A percentile compares a stretch with the other conserved stretches of the same genome.
phyloP scores from a whole-genome alignment of 1,140 invertebrate genomes.

The Pollicipes pollicipes region DNA sequence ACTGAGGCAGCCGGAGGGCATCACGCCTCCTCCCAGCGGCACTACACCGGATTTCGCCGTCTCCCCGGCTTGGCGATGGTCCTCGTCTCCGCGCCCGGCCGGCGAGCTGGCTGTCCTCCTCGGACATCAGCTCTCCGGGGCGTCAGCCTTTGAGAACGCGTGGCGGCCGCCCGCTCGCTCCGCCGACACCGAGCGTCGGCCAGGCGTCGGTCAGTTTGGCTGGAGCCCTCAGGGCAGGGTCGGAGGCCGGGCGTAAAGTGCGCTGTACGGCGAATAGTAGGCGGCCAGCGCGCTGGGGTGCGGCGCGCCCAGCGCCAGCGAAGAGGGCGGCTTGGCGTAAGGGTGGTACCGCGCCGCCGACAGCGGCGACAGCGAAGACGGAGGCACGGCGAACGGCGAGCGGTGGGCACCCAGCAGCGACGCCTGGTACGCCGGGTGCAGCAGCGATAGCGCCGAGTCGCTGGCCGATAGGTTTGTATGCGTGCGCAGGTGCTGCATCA shows the following conservation, averaged over 20 bases:
- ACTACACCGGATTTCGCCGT: too few relatives aligned
- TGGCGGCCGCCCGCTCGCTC: too few relatives aligned
- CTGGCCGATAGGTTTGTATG: conserved; percentile 54
- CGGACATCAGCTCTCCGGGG: too few relatives aligned
- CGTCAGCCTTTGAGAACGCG: too few relatives aligned
- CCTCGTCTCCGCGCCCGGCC: too few relatives aligned
- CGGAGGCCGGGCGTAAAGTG: neutral
- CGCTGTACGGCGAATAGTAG: neutral
- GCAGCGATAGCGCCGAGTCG: conserved; percentile 37
- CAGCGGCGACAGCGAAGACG: conserved; percentile 65
- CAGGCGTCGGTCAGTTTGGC: neutral
- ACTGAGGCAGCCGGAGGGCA: too few relatives aligned
- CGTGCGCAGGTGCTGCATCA: conserved; percentile 79
- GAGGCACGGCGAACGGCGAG: conserved; percentile 47
- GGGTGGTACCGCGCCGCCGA: conserved; percentile 72
- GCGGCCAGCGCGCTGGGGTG: neutral
- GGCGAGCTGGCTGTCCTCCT: too few relatives aligned
- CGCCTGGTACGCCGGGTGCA: conserved; percentile 21
- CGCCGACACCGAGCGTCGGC: neutral
- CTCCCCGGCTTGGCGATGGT: too few relatives aligned
- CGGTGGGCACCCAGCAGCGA: conserved; percentile 18
- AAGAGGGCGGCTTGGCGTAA: conserved; percentile 55
- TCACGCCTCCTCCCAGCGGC: too few relatives aligned
- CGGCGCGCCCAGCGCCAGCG: conserved; percentile 14
- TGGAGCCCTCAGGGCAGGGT: neutral